phyloP scores from a whole-genome alignment of 2,797 vertebrate species.

The Petrocephalus schoutedeni region DNA sequence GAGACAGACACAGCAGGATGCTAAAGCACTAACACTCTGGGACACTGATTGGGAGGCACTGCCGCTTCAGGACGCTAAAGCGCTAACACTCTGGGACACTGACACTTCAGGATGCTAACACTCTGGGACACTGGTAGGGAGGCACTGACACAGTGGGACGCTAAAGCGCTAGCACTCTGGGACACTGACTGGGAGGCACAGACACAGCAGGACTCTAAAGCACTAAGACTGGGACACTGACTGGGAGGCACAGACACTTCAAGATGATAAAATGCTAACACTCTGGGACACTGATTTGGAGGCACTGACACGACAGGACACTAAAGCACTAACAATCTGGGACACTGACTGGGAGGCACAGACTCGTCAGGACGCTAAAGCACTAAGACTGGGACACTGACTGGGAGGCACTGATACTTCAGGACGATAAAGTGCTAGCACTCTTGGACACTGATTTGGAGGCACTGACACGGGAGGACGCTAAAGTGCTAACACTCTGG shows the following conservation, averaged over 20 bases:
- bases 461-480: neutral
- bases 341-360: neutral
- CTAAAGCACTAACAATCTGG: neutral
- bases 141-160: neutral
- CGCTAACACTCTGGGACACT: neutral
- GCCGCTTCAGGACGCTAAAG: neutral
- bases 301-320: neutral
- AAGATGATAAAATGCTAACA: neutral
- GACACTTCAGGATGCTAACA: neutral
- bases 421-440: neutral
- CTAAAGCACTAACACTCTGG: neutral
- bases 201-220: neutral
- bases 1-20: neutral
- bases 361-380: too few relatives aligned
- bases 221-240: neutral
- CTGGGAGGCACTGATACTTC: neutral
- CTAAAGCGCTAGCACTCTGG: neutral
- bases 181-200: neutral
- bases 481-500: neutral
- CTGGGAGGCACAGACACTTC: neutral
- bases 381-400: neutral
- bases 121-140: conserved; percentile 18
- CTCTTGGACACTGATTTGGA: neutral
- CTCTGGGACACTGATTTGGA: neutral
- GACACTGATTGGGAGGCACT: neutral